Evolutionary conservation across 2,797 vertebrate genomes (phyloP), one percentile per base, ranked within the genome.

Genomic region (Acipenser transmontanus): DNA sequence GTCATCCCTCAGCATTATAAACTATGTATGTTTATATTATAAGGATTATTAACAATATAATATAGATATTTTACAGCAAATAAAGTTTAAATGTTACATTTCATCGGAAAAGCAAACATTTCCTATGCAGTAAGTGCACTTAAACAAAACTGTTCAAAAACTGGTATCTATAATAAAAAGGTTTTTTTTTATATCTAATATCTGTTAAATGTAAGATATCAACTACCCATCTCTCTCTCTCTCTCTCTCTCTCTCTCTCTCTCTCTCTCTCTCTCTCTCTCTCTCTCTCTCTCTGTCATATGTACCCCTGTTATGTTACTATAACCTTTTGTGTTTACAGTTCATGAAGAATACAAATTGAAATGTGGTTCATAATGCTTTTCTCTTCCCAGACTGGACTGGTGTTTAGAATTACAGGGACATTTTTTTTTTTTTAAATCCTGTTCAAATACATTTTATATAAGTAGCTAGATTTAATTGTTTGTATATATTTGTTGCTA

Each of bases 401-500:
- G 48, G 8, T 13, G 13, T 8, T 54, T 64, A 67, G 63, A 66
- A 47, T 70, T 69, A 69, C 66, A 63, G 67, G 72, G 73, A 70
- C 62, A 54, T 71, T 59, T 59, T 20, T 13, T 61, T 70, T 62
- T 60, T 51, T 52, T 70, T 65, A 57, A 69, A 57, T 49, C 64
- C 34, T 68, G 11, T 52, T 70, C 50, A 50, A 61, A 64, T 48
- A 69, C 69, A 75, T 75, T 67, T 71, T 74, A 70, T 74, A 70
- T 73, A 73, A 66, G 70, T 79, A 83, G 78, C 79, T 80, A 76
- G 77, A 79, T 78, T 78, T 82, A 78, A 81, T 82, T 81, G 75
- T 82, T 77, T 84, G 20, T 84, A 78, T 86, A 81, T 85, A 82
- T 89, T 88, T 87, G 90, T 91, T 90, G 84, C 89, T 90, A 83